Percentiles rank a stretch among this genome's conserved stretches.
Conservation (phyloP, 2,113 vertebrate species). For the Lepus timidus region DNA sequence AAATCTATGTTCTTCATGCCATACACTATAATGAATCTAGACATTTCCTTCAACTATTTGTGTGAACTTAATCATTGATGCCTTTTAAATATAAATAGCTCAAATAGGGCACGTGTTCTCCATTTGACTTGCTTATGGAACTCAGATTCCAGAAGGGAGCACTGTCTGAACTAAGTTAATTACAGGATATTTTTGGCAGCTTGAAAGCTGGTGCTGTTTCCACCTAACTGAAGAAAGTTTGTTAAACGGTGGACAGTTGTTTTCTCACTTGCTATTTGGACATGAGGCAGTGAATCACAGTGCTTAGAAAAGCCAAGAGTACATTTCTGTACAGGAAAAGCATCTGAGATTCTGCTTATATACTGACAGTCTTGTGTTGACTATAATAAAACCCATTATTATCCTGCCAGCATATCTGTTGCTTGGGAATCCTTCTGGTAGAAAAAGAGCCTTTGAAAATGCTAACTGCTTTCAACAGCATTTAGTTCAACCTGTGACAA, state of each 20-base stretch:
- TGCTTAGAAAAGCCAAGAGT: slow-evolving; percentile 52
- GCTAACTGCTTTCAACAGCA: neutral
- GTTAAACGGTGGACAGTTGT: slow-evolving; percentile 34
- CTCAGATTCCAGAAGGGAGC: neutral
- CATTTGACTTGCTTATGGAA: neutral
- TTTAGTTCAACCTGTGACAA: slow-evolving; percentile 12
- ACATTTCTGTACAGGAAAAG: slow-evolving; percentile 62
- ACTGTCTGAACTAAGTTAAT: slow-evolving; percentile 35
- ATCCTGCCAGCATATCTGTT: slow-evolving; percentile 51
- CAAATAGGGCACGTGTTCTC: neutral
- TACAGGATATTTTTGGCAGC: slow-evolving; percentile 59
- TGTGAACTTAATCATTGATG: neutral
- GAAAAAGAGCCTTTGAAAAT: slow-evolving; percentile 61
- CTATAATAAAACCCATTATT: slow-evolving; percentile 67
- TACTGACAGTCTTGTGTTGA: slow-evolving; percentile 67
- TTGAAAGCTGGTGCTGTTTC: slow-evolving; percentile 55
- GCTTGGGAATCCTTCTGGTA: slow-evolving; percentile 39
- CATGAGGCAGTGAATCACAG: slow-evolving; percentile 55
- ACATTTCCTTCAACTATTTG: slow-evolving; percentile 25
- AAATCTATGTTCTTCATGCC: neutral
- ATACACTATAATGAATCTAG: neutral
- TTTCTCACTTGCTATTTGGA: slow-evolving; percentile 58
- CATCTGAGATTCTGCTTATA: slow-evolving; percentile 57
- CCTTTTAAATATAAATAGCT: slow-evolving; percentile 30
- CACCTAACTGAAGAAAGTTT: slow-evolving; percentile 43